Base-by-base conservation (phyloP, 2,113 vertebrate genomes). In the Halcyon malimbica region DNA sequence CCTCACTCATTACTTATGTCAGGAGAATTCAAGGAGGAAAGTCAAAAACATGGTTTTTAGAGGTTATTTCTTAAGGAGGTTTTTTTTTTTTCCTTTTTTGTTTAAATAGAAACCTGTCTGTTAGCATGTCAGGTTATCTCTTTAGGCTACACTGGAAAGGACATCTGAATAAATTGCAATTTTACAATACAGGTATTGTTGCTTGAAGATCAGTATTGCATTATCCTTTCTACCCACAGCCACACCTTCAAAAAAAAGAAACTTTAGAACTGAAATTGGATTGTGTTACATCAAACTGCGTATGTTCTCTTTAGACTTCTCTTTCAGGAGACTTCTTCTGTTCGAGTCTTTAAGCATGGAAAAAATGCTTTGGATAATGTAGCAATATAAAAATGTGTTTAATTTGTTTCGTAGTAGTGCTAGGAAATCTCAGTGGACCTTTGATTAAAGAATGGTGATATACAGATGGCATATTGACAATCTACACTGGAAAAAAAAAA, bases 1-100 rank as follows among this genome's bases (percentile, higher is more conserved):
- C 87, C 85, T 97, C 33, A 51, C 26, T 97, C 73, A 79, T 77
- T 96, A 96, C 91, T 96, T 97, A 90, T 93, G 88, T 97, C 90
- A 95, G 92, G 71, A 70, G 82, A 90, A 95, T 97, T 97, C 86
- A 94, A 75, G 35, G 54, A 86, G 70, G 70, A 83, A 89, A 93
- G 60, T 44, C 87, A 96, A 96, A 89, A 96, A 16, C 71, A 59
- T 71, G 71, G 42, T 77, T 96, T 96, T 96, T 94, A 81, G 78
- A 88, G 64, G 68, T 86, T 94, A 41, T 94, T 97, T 97, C 70
- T 85, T 94, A 93, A 96, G 76, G 39, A 71, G 85, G 85, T 77
- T 23, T 60, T 37, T 25, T 86, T 90, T 88, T 82, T 56, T 62
- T 24, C 9, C 13, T 23, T 48, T 82, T 96, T 95, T 64, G 75